These are phyloP conservation scores for Ammodytes marinus DNA, from an alignment of 2,113 vertebrate species.

Conservation along the genomic window DNA sequence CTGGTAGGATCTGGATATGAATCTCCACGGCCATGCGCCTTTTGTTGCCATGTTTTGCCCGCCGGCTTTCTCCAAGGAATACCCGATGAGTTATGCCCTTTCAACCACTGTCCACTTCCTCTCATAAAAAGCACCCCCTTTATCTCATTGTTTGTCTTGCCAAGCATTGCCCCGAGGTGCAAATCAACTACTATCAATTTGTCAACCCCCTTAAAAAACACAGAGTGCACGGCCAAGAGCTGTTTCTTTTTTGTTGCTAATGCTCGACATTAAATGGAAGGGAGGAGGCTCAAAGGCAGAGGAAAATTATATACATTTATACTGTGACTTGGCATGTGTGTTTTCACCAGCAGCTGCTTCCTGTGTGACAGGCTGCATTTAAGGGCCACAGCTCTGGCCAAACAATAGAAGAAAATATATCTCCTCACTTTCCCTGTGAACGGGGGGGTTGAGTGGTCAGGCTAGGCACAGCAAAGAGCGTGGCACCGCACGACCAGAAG, in stretches of 20 bases:
- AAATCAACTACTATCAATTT: conserved; percentile 65
- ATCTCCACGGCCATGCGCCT: conserved; percentile 2
- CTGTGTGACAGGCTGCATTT: conserved; percentile 71
- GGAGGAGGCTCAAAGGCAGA: conserved; percentile 37
- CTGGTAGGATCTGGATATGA: conserved; percentile 21
- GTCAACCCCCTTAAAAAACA: conserved; percentile 51
- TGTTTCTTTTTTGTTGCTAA: conserved; percentile 14
- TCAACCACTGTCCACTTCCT: not conserved
- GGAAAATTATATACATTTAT: conserved; percentile 72
- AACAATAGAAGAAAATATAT: conserved; percentile 49
- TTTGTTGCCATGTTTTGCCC: conserved; percentile 20
- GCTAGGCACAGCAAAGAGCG: conserved; percentile 4
- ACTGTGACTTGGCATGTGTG: conserved; percentile 38
- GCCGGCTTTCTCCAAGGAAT: conserved; percentile 32
- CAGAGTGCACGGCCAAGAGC: conserved; percentile 36
- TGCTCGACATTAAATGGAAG: conserved; percentile 44
- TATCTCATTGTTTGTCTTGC: conserved; percentile 33
- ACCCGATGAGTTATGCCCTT: conserved; percentile 47
- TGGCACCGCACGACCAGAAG: conserved; percentile 39
- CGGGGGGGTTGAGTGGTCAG: conserved; percentile 52
- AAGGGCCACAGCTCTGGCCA: conserved; percentile 50
- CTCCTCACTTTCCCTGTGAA: conserved; percentile 49
- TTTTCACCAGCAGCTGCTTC: conserved; percentile 64
- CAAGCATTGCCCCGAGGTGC: conserved; percentile 36
- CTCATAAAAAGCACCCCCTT: conserved; percentile 19